Conservation (phyloP, 2,797 vertebrate genomes). For the Tapirus indicus region DNA sequence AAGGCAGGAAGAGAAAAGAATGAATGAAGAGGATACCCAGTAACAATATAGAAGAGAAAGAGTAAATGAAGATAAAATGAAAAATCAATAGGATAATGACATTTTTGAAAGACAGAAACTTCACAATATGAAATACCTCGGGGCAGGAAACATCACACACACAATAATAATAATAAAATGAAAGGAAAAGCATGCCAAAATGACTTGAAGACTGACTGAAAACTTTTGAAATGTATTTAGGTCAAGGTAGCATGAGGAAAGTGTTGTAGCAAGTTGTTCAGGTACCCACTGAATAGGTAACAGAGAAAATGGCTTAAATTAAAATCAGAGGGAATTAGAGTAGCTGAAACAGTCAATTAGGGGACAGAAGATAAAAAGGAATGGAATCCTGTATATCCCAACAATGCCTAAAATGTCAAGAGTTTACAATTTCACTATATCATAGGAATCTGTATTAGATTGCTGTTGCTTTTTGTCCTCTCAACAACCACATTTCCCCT, state of each 20-base stretch:
- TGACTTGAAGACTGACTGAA: neutral
- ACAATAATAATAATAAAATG: neutral
- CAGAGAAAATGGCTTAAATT: neutral
- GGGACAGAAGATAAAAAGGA: neutral
- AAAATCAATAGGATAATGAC: slow-evolving; percentile 22
- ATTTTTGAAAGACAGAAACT: neutral
- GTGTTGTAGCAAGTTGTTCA: neutral
- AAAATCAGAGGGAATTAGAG: neutral
- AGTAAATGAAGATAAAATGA: neutral
- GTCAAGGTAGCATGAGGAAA: neutral
- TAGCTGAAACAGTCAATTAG: neutral
- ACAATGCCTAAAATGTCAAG: neutral
- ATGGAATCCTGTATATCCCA: neutral
- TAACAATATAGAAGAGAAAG: neutral
- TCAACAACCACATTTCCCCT: neutral
- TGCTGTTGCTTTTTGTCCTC: neutral
- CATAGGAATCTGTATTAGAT: neutral
- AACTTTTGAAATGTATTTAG: slow-evolving; percentile 26
- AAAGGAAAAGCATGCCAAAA: neutral
- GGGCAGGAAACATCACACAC: neutral
- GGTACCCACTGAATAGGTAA: neutral
- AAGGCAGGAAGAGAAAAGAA: neutral
- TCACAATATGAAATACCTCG: neutral
- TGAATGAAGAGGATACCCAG: neutral
- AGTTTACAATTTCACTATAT: neutral